Percentiles rank a stretch among this genome's conserved stretches.
Conservation (phyloP, 2,113 vertebrate genomes). For the Callionymus lyra region DNA sequence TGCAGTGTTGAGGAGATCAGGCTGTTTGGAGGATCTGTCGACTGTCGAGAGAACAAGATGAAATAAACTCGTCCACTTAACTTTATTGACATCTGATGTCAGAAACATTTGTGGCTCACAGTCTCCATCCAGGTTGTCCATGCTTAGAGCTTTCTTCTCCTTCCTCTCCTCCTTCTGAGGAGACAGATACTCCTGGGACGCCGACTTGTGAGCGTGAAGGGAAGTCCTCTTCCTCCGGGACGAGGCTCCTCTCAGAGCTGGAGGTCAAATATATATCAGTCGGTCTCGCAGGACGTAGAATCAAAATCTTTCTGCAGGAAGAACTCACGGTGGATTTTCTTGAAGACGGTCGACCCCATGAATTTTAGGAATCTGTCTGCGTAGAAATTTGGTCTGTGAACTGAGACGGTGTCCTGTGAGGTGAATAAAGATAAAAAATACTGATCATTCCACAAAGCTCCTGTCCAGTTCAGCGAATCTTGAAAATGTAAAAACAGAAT, state of each 20-base stretch:
- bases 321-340: constrained; percentile 79
- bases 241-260: constrained; percentile 79
- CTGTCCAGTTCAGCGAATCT: too few species aligned
- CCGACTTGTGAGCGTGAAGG: constrained; percentile 70
- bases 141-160: constrained; percentile 78
- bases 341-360: constrained; percentile 88
- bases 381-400: constrained; percentile 89
- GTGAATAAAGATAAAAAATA: neutral
- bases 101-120: too few species aligned
- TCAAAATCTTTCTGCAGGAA: neutral
- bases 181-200: constrained; percentile 81
- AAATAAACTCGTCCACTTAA: too few species aligned
- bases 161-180: constrained; percentile 66
- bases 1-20: constrained; percentile 74
- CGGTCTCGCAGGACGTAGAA: neutral
- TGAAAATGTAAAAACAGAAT: too few species aligned
- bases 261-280: neutral
- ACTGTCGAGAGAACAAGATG: constrained; percentile 47
- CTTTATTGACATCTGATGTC: too few species aligned
- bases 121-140: constrained; percentile 81
- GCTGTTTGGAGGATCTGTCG: constrained; percentile 66
- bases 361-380: constrained; percentile 92
- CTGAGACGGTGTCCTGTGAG: constrained; percentile 84
- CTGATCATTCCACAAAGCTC: too few species aligned
- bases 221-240: constrained; percentile 80